These are phyloP conservation scores for Puntigrus tetrazona DNA, from an alignment of 2,113 vertebrate genomes.

Conservation along the genomic window DNA sequence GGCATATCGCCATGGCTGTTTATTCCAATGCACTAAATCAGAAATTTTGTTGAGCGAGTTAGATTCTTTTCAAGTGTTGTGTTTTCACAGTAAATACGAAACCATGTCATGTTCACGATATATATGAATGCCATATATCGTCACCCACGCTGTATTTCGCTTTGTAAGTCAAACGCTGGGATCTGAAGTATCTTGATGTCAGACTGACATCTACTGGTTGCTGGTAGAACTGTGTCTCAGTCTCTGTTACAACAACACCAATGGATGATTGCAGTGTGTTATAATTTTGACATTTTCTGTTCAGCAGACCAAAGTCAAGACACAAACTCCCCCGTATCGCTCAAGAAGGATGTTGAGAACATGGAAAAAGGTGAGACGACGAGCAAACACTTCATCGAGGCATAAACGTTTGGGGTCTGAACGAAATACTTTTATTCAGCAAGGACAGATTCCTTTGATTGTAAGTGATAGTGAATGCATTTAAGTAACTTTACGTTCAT, in stretches of 20 bases:
- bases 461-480: not conserved
- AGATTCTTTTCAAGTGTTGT: not conserved
- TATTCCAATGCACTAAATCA: not conserved
- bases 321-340: conserved; percentile 81
- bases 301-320: conserved; percentile 88
- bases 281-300: conserved; percentile 15
- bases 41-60: not conserved
- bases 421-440: not conserved
- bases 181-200: conserved; percentile 5
- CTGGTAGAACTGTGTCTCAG: conserved; percentile 41
- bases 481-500: not conserved
- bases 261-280: not conserved
- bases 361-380: conserved; percentile 91
- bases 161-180: not conserved
- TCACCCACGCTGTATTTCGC: not conserved
- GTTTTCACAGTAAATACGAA: not conserved
- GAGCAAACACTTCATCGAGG: not conserved
- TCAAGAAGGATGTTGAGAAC: conserved; percentile 95
- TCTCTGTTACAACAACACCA: not conserved
- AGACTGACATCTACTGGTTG: conserved; percentile 68
- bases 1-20: not conserved
- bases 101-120: not conserved
- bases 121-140: not conserved
- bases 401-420: not conserved
- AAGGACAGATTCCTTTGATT: not conserved